phyloP scores from a whole-genome alignment of 2,113 vertebrate genomes.

The Pavo muticus region DNA sequence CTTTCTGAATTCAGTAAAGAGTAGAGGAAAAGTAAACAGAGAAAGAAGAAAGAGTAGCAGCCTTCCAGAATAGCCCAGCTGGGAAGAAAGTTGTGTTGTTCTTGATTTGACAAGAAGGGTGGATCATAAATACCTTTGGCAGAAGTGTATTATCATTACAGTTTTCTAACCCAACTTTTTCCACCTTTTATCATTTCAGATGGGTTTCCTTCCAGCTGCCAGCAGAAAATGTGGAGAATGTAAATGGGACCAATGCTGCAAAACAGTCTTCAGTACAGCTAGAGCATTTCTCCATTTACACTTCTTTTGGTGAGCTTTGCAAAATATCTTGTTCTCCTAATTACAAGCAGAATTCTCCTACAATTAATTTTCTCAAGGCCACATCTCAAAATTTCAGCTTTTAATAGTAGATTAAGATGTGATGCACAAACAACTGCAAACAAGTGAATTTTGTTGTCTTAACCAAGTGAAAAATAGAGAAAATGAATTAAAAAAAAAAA shows the following conservation, averaged over 20 bases:
- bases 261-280: not conserved
- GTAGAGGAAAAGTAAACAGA: fast-evolving
- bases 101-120: not conserved
- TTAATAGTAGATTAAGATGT: not conserved
- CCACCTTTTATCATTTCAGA: not conserved
- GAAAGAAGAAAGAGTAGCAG: not conserved
- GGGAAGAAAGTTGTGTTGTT: not conserved
- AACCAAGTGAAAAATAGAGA: not conserved
- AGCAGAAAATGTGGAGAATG: not conserved
- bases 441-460: not conserved
- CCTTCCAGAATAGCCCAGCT: not conserved
- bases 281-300: not conserved
- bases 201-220: not conserved
- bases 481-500: not conserved
- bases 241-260: not conserved
- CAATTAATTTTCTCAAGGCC: not conserved
- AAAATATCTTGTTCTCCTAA: not conserved
- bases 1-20: not conserved
- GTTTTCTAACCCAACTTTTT: not conserved
- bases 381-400: fast-evolving
- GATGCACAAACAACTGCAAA: not conserved
- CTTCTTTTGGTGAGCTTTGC: not conserved
- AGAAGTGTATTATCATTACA: not conserved
- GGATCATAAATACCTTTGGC: not conserved
- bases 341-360: not conserved